Base-by-base conservation (phyloP, 2,888 invertebrate species). In the Acleris literana region DNA sequence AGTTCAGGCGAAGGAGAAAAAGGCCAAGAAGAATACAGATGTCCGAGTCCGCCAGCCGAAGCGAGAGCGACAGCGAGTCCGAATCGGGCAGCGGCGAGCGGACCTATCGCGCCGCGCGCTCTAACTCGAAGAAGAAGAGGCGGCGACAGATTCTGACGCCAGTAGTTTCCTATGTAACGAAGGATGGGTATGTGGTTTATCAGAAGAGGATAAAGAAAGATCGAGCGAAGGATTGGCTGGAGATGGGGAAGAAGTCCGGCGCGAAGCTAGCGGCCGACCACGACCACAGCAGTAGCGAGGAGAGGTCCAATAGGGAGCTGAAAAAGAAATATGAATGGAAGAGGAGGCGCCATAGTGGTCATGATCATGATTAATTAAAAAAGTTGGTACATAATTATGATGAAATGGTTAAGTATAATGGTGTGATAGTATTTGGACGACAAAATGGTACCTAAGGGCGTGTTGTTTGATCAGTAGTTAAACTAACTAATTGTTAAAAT, bases 191-290 rank as follows among this genome's bases (percentile, higher is more conserved):
- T 49, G 88, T 90, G 3, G 81, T 90, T 1, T 92, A 87, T 65
- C 87, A 90, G 74, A 91, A 90, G 71, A 90, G 86, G 68, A 85
- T 91, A 33, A 86, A 84, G 69, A 87, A 84, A 25, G 84, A 89
- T 2, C 85, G 79, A 46, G 88, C 88, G 1, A 84, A 78, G 53
- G 88, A 91, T 57, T 92, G 89, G 90, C 70, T 91, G 57, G 81
- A 85, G 22, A 69, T 84, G 33, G 76, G 69, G n/a, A 71, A 65
- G 71, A 63, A 68, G 33, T 57, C 39, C 13, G 51, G 63, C 62
- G 59, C 66, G 60, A 63, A 70, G 63, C 18, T 68, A 52, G 55
- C 64, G 22, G 63, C 52, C n/a, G 61, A 69, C 33, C 33, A 3
- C 33, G 33, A 33, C 9, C 33, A 43, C 17, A 71, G 68, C 17